A percentile compares a stretch with the other conserved stretches of the same genome.
phyloP scores from a whole-genome alignment of 1,140 invertebrate species.

The Sarcophaga peregrina region DNA sequence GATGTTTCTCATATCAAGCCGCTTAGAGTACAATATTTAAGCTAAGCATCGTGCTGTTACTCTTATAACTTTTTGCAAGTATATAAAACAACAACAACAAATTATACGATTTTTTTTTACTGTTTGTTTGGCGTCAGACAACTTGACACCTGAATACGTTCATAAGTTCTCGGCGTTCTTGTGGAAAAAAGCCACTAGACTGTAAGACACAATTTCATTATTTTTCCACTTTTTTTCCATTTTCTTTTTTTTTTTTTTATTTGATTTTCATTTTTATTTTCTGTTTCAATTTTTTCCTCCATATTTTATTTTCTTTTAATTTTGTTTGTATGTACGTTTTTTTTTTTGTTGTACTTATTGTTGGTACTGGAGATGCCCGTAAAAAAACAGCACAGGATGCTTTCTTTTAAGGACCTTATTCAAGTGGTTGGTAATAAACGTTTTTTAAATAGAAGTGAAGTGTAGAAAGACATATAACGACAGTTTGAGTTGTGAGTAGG shows the following conservation, averaged over 20 bases:
- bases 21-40: too few species aligned
- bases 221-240: background rate
- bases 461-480: too few species aligned
- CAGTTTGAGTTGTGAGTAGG: too few species aligned
- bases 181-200: background rate
- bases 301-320: background rate
- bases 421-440: too few species aligned
- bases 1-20: too few species aligned
- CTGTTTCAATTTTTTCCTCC: background rate
- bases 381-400: too few species aligned
- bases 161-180: background rate
- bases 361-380: too few species aligned
- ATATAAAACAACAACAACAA: slow-evolving; percentile 20
- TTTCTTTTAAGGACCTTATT: too few species aligned
- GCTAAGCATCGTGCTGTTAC: too few species aligned
- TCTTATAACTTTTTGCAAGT: background rate
- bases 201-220: slow-evolving; percentile 19
- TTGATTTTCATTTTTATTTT: background rate
- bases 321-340: background rate
- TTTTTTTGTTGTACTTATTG: too few species aligned
- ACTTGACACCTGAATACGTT: slow-evolving; percentile 21
- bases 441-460: too few species aligned
- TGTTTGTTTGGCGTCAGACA: slow-evolving; percentile 17
- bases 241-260: background rate
- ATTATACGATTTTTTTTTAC: slow-evolving; percentile 4